Evolutionary conservation across 2,888 invertebrate genomes (phyloP).

Genomic region (Latrodectus hesperus): DNA sequence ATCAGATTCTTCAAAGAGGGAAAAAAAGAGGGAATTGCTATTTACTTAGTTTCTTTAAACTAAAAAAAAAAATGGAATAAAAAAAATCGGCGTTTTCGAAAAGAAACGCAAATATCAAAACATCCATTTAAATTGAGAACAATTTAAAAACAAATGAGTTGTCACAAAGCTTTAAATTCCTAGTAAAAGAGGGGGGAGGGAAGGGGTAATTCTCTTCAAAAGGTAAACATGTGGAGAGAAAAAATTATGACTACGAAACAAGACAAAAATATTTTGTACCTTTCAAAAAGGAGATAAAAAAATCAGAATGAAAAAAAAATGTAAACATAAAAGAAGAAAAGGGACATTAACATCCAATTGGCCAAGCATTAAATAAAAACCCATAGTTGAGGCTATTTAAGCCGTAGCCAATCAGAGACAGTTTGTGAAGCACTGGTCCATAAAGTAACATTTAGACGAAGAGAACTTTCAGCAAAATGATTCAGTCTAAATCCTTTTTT

Average conservation of each 20-base stretch:
- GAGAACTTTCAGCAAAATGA: conserved; percentile 59
- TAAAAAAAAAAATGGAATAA: neutral
- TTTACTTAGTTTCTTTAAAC: neutral
- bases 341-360: conserved; percentile 68
- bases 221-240: conserved; percentile 37
- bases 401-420: conserved; percentile 65
- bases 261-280: conserved; percentile 12
- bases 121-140: conserved; percentile 59
- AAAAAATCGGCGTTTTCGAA: neutral
- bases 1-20: conserved; percentile 11
- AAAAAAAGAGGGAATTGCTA: conserved; percentile 6
- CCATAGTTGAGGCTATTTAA: conserved; percentile 63
- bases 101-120: conserved; percentile 22
- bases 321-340: conserved; percentile 35
- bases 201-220: conserved; percentile 23
- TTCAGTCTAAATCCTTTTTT: conserved; percentile 52
- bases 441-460: conserved; percentile 62
- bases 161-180: conserved; percentile 38
- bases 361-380: conserved; percentile 67
- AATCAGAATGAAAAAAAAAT: conserved; percentile 37
- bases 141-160: conserved; percentile 64
- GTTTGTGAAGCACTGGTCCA: conserved; percentile 64
- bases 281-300: conserved; percentile 9
- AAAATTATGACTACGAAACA: conserved; percentile 44
- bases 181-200: neutral